Percentiles rank a stretch among this genome's conserved stretches.
Evolutionary conservation across 2,797 vertebrate genomes (phyloP).

Genomic region (Coracias cyanogaster): DNA sequence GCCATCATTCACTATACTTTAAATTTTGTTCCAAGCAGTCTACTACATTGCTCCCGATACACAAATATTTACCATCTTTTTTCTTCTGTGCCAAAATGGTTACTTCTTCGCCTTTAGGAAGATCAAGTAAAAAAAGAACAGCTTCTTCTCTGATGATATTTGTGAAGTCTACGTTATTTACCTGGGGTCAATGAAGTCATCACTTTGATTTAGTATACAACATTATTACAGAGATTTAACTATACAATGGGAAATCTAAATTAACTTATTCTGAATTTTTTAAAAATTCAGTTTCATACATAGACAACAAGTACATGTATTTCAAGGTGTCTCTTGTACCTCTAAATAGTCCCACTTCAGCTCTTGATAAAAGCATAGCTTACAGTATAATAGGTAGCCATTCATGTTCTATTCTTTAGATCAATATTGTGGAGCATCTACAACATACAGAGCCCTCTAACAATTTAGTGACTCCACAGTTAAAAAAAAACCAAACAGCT

Average conservation of each 20-base stretch:
- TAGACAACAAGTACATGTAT: background rate
- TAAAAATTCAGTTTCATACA: background rate
- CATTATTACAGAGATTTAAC: background rate
- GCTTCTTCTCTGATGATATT: conserved; percentile 98
- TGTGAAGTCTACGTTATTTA: conserved; percentile 98
- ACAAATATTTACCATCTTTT: conserved; percentile 89
- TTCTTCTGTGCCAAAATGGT: conserved; percentile 98
- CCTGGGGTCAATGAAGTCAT: conserved; percentile 74
- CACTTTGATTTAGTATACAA: background rate
- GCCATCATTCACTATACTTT: background rate
- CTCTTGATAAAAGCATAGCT: background rate
- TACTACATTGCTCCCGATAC: background rate
- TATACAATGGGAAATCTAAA: background rate
- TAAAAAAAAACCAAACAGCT: background rate
- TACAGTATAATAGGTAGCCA: background rate
- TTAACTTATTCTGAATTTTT: background rate
- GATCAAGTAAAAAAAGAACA: conserved; percentile 94
- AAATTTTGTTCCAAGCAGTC: background rate
- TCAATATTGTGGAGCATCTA: background rate
- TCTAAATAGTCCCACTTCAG: background rate
- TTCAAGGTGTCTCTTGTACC: background rate
- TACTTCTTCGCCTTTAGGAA: conserved; percentile 97
- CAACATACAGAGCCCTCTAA: background rate
- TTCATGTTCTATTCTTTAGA: background rate
- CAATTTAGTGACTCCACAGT: background rate